A percentile compares a stretch with the other conserved stretches of the same genome.
These are phyloP conservation scores for Mesochorus sp. DNA, from an alignment of 2,888 invertebrate species.

Conservation along the genomic window DNA sequence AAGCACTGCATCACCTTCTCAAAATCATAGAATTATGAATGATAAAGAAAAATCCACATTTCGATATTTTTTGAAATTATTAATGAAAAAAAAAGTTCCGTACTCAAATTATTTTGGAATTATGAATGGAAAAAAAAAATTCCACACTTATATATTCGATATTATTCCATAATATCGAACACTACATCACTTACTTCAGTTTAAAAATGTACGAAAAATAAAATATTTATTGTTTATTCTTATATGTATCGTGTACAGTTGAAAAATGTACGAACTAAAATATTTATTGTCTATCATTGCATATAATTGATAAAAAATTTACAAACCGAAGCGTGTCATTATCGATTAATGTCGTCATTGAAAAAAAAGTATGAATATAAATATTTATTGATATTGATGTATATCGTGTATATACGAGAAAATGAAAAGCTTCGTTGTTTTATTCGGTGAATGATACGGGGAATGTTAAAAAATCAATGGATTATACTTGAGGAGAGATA, in stretches of 20 bases:
- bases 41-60: too few relatives aligned
- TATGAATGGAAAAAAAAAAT: too few relatives aligned
- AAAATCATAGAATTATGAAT: too few relatives aligned
- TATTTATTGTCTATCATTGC: background rate
- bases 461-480: background rate
- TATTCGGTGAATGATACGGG: background rate
- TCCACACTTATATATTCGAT: too few relatives aligned
- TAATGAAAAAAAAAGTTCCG: too few relatives aligned
- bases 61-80: too few relatives aligned
- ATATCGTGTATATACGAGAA: too few relatives aligned
- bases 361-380: background rate
- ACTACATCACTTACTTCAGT: background rate
- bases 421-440: too few relatives aligned
- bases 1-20: too few relatives aligned
- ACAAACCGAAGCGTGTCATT: background rate
- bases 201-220: background rate
- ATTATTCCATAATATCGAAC: too few relatives aligned
- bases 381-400: too few relatives aligned
- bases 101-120: too few relatives aligned
- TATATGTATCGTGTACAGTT: background rate
- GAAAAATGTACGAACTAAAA: background rate
- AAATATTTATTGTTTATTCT: constrained; percentile 3
- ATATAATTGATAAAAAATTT: background rate
- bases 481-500: background rate
- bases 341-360: background rate